Evolutionary conservation across 2,888 invertebrate species (phyloP).

Genomic region (Chymomyza fuscimana): DNA sequence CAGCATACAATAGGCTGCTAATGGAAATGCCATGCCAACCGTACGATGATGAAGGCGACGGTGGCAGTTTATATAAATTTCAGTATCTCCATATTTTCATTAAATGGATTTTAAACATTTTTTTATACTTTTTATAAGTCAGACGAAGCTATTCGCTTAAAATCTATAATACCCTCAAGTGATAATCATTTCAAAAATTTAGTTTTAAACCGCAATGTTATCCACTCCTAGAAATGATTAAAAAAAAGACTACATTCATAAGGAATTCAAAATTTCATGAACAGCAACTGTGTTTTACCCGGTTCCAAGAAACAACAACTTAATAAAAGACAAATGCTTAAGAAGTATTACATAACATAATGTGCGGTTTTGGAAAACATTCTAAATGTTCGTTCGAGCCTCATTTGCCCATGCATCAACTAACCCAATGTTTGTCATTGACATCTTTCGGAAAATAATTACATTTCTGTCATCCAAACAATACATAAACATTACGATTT

Average conservation of each 20-base stretch:
- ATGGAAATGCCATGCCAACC: slow-evolving; percentile 8
- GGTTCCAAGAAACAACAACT: slow-evolving; percentile 35
- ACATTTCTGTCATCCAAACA: not conserved
- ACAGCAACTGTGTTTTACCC: slow-evolving; percentile 18
- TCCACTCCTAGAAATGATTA: slow-evolving; percentile 9
- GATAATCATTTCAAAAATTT: slow-evolving; percentile 57
- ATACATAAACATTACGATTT: not conserved
- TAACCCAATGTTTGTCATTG: slow-evolving; percentile 59
- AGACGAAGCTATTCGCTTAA: slow-evolving; percentile 73
- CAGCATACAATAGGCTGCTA: slow-evolving; percentile 15
- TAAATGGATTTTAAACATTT: slow-evolving; percentile 72
- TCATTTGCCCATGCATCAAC: slow-evolving; percentile 55
- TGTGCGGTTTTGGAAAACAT: slow-evolving; percentile 69
- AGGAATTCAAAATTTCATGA: slow-evolving; percentile 66
- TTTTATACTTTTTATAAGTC: slow-evolving; percentile 75
- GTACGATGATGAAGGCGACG: not conserved
- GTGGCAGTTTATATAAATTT: not conserved
- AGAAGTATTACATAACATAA: slow-evolving; percentile 69
- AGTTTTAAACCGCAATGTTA: slow-evolving; percentile 54
- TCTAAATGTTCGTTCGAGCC: slow-evolving; percentile 65
- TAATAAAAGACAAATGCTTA: slow-evolving; percentile 66
- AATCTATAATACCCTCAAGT: slow-evolving; percentile 52
- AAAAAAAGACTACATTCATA: slow-evolving; percentile 66
- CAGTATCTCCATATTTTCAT: slow-evolving; percentile 34
- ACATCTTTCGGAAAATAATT: slow-evolving; percentile 38